Conservation (phyloP, 2,888 invertebrate genomes). For the Daptonema setosum region DNA sequence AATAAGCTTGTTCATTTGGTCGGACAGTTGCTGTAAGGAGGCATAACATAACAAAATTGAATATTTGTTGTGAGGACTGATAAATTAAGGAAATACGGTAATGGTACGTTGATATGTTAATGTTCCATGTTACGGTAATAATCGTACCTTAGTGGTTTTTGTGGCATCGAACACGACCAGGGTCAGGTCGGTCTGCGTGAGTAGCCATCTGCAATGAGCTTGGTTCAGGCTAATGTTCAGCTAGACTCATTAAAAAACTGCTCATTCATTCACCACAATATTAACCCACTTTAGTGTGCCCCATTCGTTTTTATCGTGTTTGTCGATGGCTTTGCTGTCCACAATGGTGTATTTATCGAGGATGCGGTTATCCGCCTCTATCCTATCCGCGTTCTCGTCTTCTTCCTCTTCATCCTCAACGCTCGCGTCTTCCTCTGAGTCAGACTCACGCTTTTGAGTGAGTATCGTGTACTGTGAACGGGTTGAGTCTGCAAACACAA, state of each 20-base stretch:
- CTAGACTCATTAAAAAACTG: no score
- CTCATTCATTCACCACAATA: no score
- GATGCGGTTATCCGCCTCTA: background rate
- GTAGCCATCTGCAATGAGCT: background rate
- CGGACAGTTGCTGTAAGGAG: no score
- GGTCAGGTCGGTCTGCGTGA: background rate
- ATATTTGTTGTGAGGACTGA: no score
- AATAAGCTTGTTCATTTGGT: background rate
- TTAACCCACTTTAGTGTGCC: background rate
- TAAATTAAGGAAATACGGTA: no score
- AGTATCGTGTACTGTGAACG: no score
- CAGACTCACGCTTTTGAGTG: background rate
- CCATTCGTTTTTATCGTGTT: background rate
- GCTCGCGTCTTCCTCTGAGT: background rate
- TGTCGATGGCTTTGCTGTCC: background rate
- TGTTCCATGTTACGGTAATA: no score
- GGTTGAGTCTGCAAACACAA: no score
- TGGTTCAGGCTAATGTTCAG: no score
- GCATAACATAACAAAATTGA: no score
- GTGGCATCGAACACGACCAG: background rate
- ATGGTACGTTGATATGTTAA: no score
- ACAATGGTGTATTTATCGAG: background rate
- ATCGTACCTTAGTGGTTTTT: no score
- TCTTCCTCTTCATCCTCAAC: background rate
- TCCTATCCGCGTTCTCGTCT: background rate